A percentile compares a stretch with the other conserved stretches of the same genome.
These are phyloP conservation scores for Hemiprocne comata DNA, from an alignment of 2,113 vertebrate genomes.

Conservation along the genomic window DNA sequence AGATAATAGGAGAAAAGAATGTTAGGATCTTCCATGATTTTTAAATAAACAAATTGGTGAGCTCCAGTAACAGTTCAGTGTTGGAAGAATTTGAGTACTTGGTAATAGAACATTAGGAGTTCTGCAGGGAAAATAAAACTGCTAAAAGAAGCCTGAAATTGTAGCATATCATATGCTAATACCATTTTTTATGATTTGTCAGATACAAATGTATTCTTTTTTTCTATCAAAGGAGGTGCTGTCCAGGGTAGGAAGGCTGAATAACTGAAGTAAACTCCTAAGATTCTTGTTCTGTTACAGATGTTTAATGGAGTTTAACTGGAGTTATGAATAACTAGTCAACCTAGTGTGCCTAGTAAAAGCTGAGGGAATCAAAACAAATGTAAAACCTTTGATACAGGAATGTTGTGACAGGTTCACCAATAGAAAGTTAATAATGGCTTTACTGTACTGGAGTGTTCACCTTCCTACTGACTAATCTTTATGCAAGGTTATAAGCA, in stretches of 20 bases:
- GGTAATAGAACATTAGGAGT: background rate
- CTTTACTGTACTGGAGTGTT: background rate
- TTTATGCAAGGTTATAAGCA: background rate
- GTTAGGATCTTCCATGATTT: background rate
- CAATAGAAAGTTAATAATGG: background rate
- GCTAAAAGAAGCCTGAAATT: background rate
- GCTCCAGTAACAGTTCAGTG: background rate
- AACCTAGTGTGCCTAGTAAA: background rate
- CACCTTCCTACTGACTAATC: background rate
- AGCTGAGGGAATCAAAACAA: background rate
- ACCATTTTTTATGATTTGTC: background rate
- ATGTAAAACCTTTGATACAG: background rate
- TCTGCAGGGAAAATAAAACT: background rate
- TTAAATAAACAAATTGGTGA: background rate
- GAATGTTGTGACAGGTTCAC: background rate
- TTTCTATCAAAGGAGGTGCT: background rate
- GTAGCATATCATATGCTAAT: background rate
- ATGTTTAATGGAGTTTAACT: background rate
- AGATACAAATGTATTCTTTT: background rate
- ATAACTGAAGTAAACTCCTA: background rate
- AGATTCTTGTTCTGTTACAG: background rate
- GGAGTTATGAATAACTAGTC: background rate
- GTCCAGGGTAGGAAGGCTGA: background rate
- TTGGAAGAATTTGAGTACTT: background rate
- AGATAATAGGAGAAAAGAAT: background rate